A percentile compares a stretch with the other conserved stretches of the same genome.
Conservation (phyloP, 2,888 invertebrate species). For the Orthonychiurus folsomi region DNA sequence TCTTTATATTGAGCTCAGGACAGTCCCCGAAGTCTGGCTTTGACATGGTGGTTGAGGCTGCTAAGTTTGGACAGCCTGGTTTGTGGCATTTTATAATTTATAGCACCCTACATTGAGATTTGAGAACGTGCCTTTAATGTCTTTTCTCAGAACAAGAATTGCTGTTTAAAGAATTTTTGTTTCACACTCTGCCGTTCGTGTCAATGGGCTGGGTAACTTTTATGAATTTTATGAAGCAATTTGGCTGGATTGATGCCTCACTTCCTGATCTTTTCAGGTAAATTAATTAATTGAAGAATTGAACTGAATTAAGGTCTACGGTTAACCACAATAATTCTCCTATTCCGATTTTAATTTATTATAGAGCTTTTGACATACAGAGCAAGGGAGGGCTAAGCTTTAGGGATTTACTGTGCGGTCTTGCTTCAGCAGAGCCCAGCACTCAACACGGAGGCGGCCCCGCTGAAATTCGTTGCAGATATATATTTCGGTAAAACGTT, state of each 20-base stretch:
- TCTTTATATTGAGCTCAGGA: conserved; percentile 21
- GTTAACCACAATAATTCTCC: no score
- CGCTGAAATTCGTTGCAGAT: conserved; percentile 60
- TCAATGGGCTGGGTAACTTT: conserved; percentile 53
- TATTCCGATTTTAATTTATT: no score
- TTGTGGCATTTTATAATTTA: neutral
- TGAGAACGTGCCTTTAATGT: conserved; percentile 21
- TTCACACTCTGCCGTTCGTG: conserved; percentile 51
- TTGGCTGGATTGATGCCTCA: conserved; percentile 51
- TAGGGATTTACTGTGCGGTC: conserved; percentile 53
- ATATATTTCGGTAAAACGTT: conserved; percentile 55
- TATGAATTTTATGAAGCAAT: conserved; percentile 49
- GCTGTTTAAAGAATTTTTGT: conserved; percentile 52
- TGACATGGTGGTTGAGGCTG: conserved; percentile 30
- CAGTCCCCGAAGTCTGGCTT: conserved; percentile 22
- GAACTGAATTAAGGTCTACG: neutral
- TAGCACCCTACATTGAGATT: neutral
- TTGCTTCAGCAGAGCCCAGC: conserved; percentile 56
- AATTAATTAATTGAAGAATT: neutral
- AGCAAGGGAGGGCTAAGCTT: conserved; percentile 51
- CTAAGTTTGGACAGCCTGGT: conserved; percentile 31
- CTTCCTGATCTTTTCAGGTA: conserved; percentile 49
- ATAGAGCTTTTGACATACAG: conserved; percentile 53
- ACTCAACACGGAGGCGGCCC: conserved; percentile 57
- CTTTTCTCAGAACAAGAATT: conserved; percentile 51